Conservation (phyloP, 2,888 invertebrate species). For the Pteria penguin region DNA sequence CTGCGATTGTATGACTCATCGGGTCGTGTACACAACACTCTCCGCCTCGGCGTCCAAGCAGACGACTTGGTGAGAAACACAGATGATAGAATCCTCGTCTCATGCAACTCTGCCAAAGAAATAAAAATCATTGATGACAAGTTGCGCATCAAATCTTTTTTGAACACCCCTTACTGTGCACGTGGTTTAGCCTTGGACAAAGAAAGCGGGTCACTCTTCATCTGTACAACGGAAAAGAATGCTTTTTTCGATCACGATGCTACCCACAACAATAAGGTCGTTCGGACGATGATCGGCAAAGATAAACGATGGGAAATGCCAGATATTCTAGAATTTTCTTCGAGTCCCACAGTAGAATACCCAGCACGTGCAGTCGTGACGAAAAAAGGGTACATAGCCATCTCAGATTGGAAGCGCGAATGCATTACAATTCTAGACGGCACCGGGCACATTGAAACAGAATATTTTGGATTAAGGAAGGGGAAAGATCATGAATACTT, state of each 20-base stretch:
- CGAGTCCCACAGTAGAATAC: constrained; percentile 40
- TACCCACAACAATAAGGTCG: constrained; percentile 37
- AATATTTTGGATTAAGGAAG: constrained; percentile 14
- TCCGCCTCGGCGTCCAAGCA: constrained; percentile 29
- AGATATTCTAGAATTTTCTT: constrained; percentile 26
- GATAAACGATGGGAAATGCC: constrained; percentile 29
- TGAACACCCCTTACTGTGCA: constrained; percentile 25
- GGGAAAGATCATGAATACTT: neutral
- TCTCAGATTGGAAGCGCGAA: constrained; percentile 43
- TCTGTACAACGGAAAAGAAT: constrained; percentile 44
- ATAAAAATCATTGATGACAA: constrained; percentile 20
- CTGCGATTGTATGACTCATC: constrained; percentile 31
- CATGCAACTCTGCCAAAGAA: constrained; percentile 36
- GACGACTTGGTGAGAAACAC: constrained; percentile 24
- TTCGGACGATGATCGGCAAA: constrained; percentile 20
- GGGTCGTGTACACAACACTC: constrained; percentile 29
- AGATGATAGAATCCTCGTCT: constrained; percentile 19
- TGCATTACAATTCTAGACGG: constrained; percentile 36
- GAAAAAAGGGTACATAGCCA: constrained; percentile 27
- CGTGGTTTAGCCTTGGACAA: constrained; percentile 30
- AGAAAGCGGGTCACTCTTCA: constrained; percentile 12
- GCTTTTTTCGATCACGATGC: constrained; percentile 43
- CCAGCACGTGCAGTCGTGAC: constrained; percentile 32
- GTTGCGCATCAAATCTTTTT: constrained; percentile 1
- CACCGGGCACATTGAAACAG: constrained; percentile 30